These are phyloP conservation scores for Heterotilapia buettikoferi DNA, from an alignment of 2,113 vertebrate species.

Conservation along the genomic window DNA sequence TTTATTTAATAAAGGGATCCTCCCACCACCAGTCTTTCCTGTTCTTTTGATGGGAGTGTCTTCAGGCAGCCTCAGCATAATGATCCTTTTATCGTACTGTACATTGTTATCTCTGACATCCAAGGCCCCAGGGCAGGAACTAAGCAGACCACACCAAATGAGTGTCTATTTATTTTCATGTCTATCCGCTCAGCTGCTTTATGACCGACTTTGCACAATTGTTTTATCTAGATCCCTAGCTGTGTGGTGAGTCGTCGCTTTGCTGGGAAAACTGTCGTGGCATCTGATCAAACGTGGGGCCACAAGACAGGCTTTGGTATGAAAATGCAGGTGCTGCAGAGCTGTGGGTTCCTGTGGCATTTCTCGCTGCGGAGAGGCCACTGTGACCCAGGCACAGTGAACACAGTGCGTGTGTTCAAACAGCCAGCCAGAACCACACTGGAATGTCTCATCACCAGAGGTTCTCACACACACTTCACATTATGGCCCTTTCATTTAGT, in stretches of 20 bases:
- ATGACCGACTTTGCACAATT: slow-evolving; percentile 2
- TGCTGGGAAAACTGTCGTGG: slow-evolving; percentile 24
- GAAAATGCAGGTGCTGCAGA: slow-evolving; percentile 62
- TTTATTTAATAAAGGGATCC: not conserved
- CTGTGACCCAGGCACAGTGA: slow-evolving; percentile 18
- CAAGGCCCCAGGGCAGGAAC: not conserved
- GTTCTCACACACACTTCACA: slow-evolving; percentile 42
- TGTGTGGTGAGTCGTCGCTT: not conserved
- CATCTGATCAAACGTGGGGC: slow-evolving; percentile 51
- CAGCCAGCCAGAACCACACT: slow-evolving; percentile 52
- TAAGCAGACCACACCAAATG: slow-evolving; percentile 4
- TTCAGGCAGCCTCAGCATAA: slow-evolving; percentile 8
- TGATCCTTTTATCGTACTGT: not conserved
- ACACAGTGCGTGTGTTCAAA: slow-evolving; percentile 14
- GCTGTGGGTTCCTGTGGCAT: slow-evolving; percentile 52
- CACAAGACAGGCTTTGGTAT: slow-evolving; percentile 18
- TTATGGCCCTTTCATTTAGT: slow-evolving; percentile 31
- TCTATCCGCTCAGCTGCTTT: slow-evolving; percentile 17
- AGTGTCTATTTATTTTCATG: slow-evolving; percentile 2
- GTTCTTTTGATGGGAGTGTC: not conserved
- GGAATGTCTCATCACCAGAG: slow-evolving; percentile 60
- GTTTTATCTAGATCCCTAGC: slow-evolving; percentile 10
- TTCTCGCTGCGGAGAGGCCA: slow-evolving; percentile 41
- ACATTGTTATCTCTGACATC: slow-evolving; percentile 16
- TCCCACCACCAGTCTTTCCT: not conserved